Evolutionary conservation across 1,140 invertebrate species (phyloP), one percentile per base, ranked within the genome.

Genomic region (Zaprionus africanus): DNA sequence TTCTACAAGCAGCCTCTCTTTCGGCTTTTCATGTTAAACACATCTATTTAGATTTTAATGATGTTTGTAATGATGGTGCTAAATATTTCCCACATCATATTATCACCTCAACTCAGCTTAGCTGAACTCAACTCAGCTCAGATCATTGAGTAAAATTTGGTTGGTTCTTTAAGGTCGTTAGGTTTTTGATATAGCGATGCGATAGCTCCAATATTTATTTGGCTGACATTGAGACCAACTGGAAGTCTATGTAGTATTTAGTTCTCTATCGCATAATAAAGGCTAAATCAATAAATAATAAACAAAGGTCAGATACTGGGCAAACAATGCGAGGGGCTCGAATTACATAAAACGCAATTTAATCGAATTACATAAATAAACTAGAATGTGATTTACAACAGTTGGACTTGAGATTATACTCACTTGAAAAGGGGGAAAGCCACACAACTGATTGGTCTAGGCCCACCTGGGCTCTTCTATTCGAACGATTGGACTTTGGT

Each of bases 51-150:
- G 74, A 90, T 90, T 90, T 90, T 90, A 90, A 90, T 90, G 85
- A 90, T 90, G 83, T 91, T 91, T 85, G 90, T 88, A 91, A 91
- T 83, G 82, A 85, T 86, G 85, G 85, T 91, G 90, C 85, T 91
- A 91, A 91, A 91, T 91, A 83, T 91, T 91, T 91, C 90, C 90
- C 90, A 91, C 90, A 91, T 91, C 86, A 83, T 91, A 91, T 91
- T 91, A 91, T 87, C 90, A 91, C 90, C 88, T 51, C 15, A 38
- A 9, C 31, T 54, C 24, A 13, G 13, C 22, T 36, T 13, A 60
- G 4, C 58, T 28, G 15, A 41, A 15, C 24, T 41, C 22, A 5
- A 6, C 15, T 13, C 57, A 36, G 1, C 13, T 13, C 13, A 38
- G 34, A 31, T n/a, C 71, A 71, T 71, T 65, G 68, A 71, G 61